Evolutionary conservation across 30 jellyfish, hydroid and myxozoan species (phyloP), one percentile per base, ranked within the genome.

Genomic region (Rhopilema esculentum): DNA sequence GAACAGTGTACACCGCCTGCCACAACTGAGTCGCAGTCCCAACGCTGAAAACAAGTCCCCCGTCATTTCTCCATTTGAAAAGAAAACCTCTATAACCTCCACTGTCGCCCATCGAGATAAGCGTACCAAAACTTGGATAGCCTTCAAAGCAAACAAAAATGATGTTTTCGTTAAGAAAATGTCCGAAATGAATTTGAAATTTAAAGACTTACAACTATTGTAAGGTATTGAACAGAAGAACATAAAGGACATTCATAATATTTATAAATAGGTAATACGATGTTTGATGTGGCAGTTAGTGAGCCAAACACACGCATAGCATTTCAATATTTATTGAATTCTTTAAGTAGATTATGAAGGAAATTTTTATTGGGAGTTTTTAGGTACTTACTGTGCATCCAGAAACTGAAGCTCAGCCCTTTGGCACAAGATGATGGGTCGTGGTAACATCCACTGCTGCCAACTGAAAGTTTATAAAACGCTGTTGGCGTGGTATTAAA

Each of bases 341-440:
- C n/a, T n/a, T n/a, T n/a, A n/a, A n/a, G n/a, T n/a, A n/a, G n/a
- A n/a, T n/a, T n/a, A n/a, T n/a, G n/a, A n/a, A n/a, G n/a, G n/a
- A n/a, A n/a, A n/a, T n/a, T n/a, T n/a, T n/a, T n/a, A n/a, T n/a
- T n/a, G n/a, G n/a, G n/a, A 2, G 12, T 40, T 40, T 2, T 2
- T 12, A 2, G 50, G 23, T 9, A 79, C 90, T 80, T 66, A 80
- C 90, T 80, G 12, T 29, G 53, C 17, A 80, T 16, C 90, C 90
- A 80, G 12, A 80, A 80, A 70, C 90, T 62, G 15, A 48, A n/a
- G 66, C 83, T 80, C 26, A 80, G 66, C 23, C 82, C 82, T 28
- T 19, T 22, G 4, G 0, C 29, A 33, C 90, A 80, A 1, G 9
- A 16, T 22, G 50, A 26, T 8, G 82, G 90, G 7, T 65, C 19